phyloP scores from a whole-genome alignment of 1,140 invertebrate species.

The Microplitis mediator region DNA sequence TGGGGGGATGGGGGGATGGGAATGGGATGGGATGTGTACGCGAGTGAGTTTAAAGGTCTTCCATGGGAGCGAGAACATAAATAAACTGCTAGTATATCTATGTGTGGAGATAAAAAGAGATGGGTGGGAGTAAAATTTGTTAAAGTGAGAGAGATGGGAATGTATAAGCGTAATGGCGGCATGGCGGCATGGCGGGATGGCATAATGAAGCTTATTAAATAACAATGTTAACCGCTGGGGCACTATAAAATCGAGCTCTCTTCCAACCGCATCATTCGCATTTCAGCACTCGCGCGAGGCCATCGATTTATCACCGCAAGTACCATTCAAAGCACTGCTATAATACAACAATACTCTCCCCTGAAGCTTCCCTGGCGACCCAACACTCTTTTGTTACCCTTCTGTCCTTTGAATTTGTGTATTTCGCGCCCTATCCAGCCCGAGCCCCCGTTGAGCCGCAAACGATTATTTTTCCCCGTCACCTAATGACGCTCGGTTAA shows the following conservation, averaged over 20 bases:
- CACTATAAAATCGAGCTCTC: slow-evolving; percentile 28
- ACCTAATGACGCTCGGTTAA: too few relatives aligned
- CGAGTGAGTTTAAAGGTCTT: too few relatives aligned
- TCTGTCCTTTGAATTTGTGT: too few relatives aligned
- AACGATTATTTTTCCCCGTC: too few relatives aligned
- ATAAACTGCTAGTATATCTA: too few relatives aligned
- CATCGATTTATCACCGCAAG: slow-evolving; percentile 31
- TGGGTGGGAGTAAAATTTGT: not conserved
- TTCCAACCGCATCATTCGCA: slow-evolving; percentile 9
- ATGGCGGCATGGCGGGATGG: slow-evolving; percentile 6
- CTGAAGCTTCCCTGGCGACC: not conserved
- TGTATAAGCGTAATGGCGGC: slow-evolving; percentile 20
- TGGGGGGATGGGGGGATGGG: too few relatives aligned
- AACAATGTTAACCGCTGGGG: slow-evolving; percentile 30
- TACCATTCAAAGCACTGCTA: slow-evolving; percentile 16
- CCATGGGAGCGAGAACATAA: too few relatives aligned
- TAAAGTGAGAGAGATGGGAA: not conserved
- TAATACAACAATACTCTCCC: not conserved
- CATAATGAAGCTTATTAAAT: slow-evolving; percentile 34
- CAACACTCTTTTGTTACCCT: not conserved
- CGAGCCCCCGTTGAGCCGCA: too few relatives aligned
- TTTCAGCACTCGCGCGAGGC: slow-evolving; percentile 8
- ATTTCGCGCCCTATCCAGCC: too few relatives aligned
- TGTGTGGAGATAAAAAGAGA: too few relatives aligned
- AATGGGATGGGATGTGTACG: too few relatives aligned